Base-by-base conservation (phyloP, 1,140 invertebrate species). In the Phymorhynchus buccinoides region DNA sequence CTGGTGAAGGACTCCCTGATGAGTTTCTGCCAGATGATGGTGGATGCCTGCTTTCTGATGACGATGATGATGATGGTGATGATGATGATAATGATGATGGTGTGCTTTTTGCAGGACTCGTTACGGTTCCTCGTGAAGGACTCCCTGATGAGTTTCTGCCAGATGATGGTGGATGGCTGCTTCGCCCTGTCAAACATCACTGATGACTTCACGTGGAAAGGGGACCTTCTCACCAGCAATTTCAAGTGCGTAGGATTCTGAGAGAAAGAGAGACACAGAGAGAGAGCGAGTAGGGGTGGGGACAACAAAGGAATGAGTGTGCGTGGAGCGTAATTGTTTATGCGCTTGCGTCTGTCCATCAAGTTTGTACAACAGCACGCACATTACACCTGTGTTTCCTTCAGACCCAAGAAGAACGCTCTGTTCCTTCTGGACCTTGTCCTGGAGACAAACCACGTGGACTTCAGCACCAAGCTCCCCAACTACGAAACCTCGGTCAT, bases 91-190 rank as follows among this genome's bases (percentile, higher is more conserved):
- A 83, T n/a, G n/a, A n/a, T n/a, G n/a, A n/a, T n/a, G n/a, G n/a
- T 83, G 62, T 44, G 80, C 79, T 44, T 86, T 71, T 91, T 91
- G 35, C 90, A 96, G 96, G 95, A 95, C 88, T 95, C 96, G 0
- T 90, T 96, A n/a, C 93, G 96, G 62, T 94, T 94, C 88, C 93
- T 96, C 56, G 94, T 96, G 2, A 93, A 95, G 86, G 95, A 95
- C 83, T 96, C 96, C 0, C 94, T 96, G 81, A 88, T 90, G 7
- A 92, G 94, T 83, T 96, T 95, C 84, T 94, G 95, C 1, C 92
- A 93, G 30, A 92, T 96, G 88, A 93, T 96, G 14, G 94, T 95
- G 88, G 94, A 94, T 56, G 95, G 96, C 0, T 96, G 95, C 88
- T 88, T 95, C 27, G 94, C 94, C 71, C 95, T 95, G 0, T 91